Percentiles rank a stretch among this genome's conserved stretches.
Evolutionary conservation across 2,888 invertebrate genomes (phyloP).

Genomic region (Protophormia terraenovae): DNA sequence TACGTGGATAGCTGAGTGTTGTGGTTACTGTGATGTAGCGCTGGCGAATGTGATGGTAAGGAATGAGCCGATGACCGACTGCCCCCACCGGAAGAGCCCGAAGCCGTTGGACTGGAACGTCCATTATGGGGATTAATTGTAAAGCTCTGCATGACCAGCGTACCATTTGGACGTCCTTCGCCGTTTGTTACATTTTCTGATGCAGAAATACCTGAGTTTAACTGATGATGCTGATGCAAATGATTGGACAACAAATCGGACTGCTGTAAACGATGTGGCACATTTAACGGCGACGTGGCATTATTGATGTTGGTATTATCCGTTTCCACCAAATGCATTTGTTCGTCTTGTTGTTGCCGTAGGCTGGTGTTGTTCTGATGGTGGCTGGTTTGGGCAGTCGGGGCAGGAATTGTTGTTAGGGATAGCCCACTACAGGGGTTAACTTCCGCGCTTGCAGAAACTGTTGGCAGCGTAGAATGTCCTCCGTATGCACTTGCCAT

Average conservation of each 20-base stretch:
- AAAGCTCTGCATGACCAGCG: slow-evolving; percentile 50
- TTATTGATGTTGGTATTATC: slow-evolving; percentile 34
- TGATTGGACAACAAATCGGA: slow-evolving; percentile 59
- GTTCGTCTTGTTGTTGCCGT: slow-evolving; percentile 28
- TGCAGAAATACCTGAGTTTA: slow-evolving; percentile 54
- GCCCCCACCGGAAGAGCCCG: slow-evolving; percentile 73
- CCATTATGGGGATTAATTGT: slow-evolving; percentile 72
- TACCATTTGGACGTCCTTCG: slow-evolving; percentile 65
- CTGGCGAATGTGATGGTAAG: slow-evolving; percentile 76
- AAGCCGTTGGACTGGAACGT: slow-evolving; percentile 79
- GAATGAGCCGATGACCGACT: slow-evolving; percentile 78
- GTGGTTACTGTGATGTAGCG: slow-evolving; percentile 71
- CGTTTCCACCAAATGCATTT: slow-evolving; percentile 65
- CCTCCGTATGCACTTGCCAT: slow-evolving; percentile 80
- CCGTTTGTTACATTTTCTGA: slow-evolving; percentile 57
- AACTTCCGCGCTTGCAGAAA: slow-evolving; percentile 65
- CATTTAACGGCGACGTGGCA: slow-evolving; percentile 40
- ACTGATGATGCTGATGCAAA: slow-evolving; percentile 63
- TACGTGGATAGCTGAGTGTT: slow-evolving; percentile 54
- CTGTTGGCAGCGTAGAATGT: slow-evolving; percentile 71
- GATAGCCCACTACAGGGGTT: slow-evolving; percentile 62
- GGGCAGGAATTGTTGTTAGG: slow-evolving; percentile 49
- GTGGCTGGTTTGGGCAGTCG: slow-evolving; percentile 46
- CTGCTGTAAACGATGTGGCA: slow-evolving; percentile 65
- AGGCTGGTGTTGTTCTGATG: slow-evolving; percentile 63